Evolutionary conservation across 2,888 invertebrate species (phyloP), one percentile per base, ranked within the genome.

Genomic region (Isotomurus palustris): DNA sequence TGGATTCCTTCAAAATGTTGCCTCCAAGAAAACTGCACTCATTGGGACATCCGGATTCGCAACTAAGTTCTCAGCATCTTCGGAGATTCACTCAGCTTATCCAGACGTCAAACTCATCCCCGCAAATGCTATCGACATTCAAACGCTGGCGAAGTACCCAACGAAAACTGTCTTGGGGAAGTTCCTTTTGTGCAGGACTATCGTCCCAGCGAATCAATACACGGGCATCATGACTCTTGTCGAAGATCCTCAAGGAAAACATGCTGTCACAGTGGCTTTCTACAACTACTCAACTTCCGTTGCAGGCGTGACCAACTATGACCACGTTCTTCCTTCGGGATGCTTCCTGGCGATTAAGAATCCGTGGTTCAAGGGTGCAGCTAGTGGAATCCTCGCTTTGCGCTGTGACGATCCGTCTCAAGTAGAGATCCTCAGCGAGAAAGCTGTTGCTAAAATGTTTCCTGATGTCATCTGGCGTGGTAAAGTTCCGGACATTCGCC

Each of bases 231-330:
- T 32, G 3, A 44, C 53, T 2, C 35, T 53, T 3, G 53, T 53
- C 1, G 53, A 53, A 24, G 53, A 53, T 21, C 53, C 53, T 29
- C 35, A 53, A 24, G 53, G 53, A 14, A 27, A 53, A 25, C 27
- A 22, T 10, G 53, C 35, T 6, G 53, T 53, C 10, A 29, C 35
- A 1, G n/a, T 53, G 12, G 19, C 45, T 5, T 14, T 53, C n/a
- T 44, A 53, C 28, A 35, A 44, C 24, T 44, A 50, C 32, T 32
- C 32, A 10, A 32, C 32, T 32, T n/a, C 40, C 6, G 6, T 19
- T 6, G 40, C 10, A 14, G 6, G n/a, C 17, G 6, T 19, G 17
- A 17, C 8, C 10, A 28, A 25, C 5, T 3, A 28, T 8, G 28
- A 47, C n/a, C 6, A 22, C 8, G 28, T 25, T n/a, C n/a, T 47